Base-by-base conservation (phyloP, 2,113 vertebrate species). In the Oncorhynchus nerka region DNA sequence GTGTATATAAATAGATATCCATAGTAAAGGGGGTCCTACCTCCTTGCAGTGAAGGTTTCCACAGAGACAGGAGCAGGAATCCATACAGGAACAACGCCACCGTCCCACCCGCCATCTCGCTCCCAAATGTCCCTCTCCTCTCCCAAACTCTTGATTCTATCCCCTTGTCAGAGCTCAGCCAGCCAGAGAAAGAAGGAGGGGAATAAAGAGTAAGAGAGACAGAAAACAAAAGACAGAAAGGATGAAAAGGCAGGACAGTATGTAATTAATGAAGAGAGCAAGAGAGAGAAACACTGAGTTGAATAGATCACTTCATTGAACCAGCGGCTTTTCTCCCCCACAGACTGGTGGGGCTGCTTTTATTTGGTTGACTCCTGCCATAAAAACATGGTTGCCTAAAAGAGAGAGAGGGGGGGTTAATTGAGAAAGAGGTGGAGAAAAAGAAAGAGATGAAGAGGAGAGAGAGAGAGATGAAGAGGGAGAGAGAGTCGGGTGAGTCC, bases 61-160 rank as follows among this genome's bases (percentile, higher is more conserved):
- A 93, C 90, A 95, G 78, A 85, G 91, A 88, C 86, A 98, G 83
- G 78, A 97, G 92, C 88, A 97, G 88, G 90, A 89, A 92, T 90
- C 94, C 95, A 13, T 92, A 92, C 45, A 95, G 90, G 90, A 94
- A 93, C 83, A 90, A 85, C 77, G 88, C 87, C 86, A 90, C 93
- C 84, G 91, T 93, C 93, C 93, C 90, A 91, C 87, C 91, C 84
- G 94, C 96, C 96, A 97, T 98, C 94, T 94, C 91, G 91, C 93
- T 93, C 91, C 93, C 92, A 92, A 97, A 95, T 96, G 95, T 93
- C 95, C 92, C 83, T 84, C 92, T 90, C 83, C 78, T 92, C 93
- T 92, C 87, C 86, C 86, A 69, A 89, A 84, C 90, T 83, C 88
- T 89, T 93, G 93, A 94, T 97, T 97, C 97, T 98, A 98, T 97